Percentiles rank a stretch among this genome's conserved stretches.
Evolutionary conservation across 1,140 invertebrate species (phyloP).

Genomic region (Ylistrum balloti): DNA sequence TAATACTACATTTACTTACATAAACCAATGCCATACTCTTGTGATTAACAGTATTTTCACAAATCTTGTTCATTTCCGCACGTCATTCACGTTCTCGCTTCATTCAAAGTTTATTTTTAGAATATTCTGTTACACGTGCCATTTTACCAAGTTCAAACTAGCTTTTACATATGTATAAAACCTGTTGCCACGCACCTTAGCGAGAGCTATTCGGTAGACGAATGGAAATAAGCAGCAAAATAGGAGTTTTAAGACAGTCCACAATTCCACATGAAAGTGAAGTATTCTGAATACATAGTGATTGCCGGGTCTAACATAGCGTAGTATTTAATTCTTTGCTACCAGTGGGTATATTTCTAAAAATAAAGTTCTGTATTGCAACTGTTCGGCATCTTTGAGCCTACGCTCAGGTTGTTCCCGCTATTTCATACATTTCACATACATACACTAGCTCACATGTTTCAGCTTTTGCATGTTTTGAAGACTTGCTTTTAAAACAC

Average conservation of each 20-base stretch:
- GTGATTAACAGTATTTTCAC: background rate
- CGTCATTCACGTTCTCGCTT: background rate
- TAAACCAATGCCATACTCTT: background rate
- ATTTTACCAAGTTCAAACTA: constrained; percentile 3
- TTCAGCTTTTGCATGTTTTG: constrained; percentile 36
- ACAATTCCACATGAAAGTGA: background rate
- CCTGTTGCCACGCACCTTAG: background rate
- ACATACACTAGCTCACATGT: background rate
- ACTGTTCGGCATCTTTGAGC: constrained; percentile 6
- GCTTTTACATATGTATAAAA: constrained; percentile 27
- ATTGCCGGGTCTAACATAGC: background rate
- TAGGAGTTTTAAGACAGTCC: background rate
- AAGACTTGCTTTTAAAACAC: background rate
- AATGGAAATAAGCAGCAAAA: background rate
- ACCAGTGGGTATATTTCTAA: constrained; percentile 8
- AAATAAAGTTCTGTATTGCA: constrained; percentile 40
- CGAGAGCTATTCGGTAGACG: background rate
- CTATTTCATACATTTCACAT: constrained; percentile 40
- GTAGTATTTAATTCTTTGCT: constrained; percentile 21
- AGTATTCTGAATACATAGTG: background rate
- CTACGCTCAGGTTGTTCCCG: background rate
- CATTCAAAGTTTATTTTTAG: constrained; percentile 21
- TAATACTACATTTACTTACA: no score
- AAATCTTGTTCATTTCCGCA: background rate
- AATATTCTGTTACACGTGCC: background rate